These are phyloP conservation scores for Acheta domesticus DNA, from an alignment of 2,888 invertebrate genomes.

Conservation along the genomic window DNA sequence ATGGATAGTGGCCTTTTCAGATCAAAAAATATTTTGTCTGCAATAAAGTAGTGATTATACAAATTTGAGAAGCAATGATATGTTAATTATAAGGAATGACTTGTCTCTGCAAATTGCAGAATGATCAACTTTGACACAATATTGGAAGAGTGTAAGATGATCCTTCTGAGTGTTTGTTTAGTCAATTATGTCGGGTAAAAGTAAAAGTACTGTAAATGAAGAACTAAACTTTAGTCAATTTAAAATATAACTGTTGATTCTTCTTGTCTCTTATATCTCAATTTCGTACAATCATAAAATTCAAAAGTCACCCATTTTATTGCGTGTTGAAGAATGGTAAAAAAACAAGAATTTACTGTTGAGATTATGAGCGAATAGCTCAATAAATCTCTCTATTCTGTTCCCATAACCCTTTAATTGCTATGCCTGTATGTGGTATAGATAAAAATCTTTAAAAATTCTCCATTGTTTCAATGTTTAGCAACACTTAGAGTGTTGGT, in stretches of 20 bases:
- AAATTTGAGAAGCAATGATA: slow-evolving; percentile 8
- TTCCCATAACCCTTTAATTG: slow-evolving; percentile 3
- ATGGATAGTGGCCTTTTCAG: slow-evolving; percentile 23
- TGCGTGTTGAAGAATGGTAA: slow-evolving; percentile 21
- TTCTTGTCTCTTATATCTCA: slow-evolving; percentile 34
- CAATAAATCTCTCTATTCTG: neutral
- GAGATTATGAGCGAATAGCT: neutral
- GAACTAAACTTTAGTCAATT: slow-evolving; percentile 35
- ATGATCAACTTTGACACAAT: slow-evolving; percentile 2
- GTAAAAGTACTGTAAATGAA: slow-evolving; percentile 2
- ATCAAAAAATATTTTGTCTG: slow-evolving; percentile 22
- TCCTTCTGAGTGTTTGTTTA: slow-evolving; percentile 22
- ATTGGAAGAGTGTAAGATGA: neutral
- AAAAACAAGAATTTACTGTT: neutral
- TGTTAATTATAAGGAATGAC: slow-evolving; percentile 19
- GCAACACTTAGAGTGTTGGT: neutral
- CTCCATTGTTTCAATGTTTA: slow-evolving; percentile 18
- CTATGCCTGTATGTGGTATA: slow-evolving; percentile 5
- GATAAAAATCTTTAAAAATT: neutral
- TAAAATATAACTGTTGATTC: slow-evolving; percentile 31
- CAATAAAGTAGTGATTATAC: slow-evolving; percentile 24
- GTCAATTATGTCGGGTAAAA: slow-evolving; percentile 35
- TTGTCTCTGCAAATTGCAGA: slow-evolving; percentile 18
- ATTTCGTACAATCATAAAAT: slow-evolving; percentile 34
- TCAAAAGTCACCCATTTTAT: slow-evolving; percentile 32